Evolutionary conservation across 2,797 vertebrate species (phyloP), one percentile per base, ranked within the genome.

Genomic region (Knipowitschia caucasica): DNA sequence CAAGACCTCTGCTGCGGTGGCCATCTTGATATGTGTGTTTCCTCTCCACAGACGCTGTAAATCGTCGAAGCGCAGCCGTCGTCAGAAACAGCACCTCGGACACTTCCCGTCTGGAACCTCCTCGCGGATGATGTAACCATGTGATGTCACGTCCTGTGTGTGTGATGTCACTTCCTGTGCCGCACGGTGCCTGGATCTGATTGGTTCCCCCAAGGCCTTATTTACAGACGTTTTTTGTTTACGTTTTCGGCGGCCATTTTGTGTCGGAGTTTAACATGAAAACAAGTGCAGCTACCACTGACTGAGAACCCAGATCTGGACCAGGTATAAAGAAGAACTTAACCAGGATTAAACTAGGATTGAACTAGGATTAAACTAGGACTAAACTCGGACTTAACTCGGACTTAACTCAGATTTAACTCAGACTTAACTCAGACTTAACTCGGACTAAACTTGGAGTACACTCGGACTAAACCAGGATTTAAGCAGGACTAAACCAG

Each of bases 51-150:
- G 96, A 88, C 91, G 98, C 88, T 99, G 96, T 75, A 95, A 94
- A 69, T 94, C 96, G 90, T 93, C 95, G 58, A 97, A 96, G 69
- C 94, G 94, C 63, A 95, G 94, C 64, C 94, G 96, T 55, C 86
- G 95, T 44, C 96, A 98, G 93, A 98, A 99, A 91, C 95, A 99
- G 88, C 97, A 98, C 74, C 87, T 96, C 58, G 94, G 94, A 38
- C 95, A 98, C 86, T 98, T 99, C 89, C 92, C 93, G 61, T 95
- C 96, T 78, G 96, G 97, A 65, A 91, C 93, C 1, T 93, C 95
- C 69, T 95, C 95, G 81, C 89, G 95, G 85, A 99, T 98, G 93
- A 95, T 96, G 92, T 98, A 95, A 92, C 84, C 39, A 8, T 4
- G 9, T 38, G 35, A 20, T 18, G 35, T 35, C 34, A 35, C 34